A percentile compares a stretch with the other conserved stretches of the same genome.
These are phyloP conservation scores for Prosopocoilus inquinatus DNA, from an alignment of 2,888 invertebrate genomes.

Conservation along the genomic window DNA sequence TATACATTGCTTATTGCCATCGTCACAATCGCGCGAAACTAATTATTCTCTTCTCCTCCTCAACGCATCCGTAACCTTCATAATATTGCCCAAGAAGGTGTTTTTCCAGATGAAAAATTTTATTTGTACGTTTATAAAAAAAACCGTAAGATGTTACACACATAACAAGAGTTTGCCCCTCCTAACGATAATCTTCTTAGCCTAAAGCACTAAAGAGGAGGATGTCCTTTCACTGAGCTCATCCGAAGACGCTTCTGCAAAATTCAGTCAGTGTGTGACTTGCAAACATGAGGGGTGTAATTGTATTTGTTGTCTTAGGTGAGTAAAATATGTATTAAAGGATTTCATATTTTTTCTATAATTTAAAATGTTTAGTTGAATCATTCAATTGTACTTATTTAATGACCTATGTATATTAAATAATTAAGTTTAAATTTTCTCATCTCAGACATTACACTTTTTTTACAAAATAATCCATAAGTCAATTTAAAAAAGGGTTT, in stretches of 20 bases:
- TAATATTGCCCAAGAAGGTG: background rate
- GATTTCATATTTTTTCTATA: too few relatives aligned
- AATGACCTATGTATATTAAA: too few relatives aligned
- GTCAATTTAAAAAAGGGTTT: too few relatives aligned
- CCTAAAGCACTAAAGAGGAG: conserved; percentile 30
- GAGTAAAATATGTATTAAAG: conserved; percentile 33
- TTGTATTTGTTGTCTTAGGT: conserved; percentile 47
- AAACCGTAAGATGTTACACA: background rate
- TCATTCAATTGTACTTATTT: too few relatives aligned
- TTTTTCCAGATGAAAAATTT: background rate
- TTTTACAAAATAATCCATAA: too few relatives aligned
- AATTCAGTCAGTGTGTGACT: conserved; percentile 43
- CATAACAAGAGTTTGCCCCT: conserved; percentile 11
- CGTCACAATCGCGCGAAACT: too few relatives aligned
- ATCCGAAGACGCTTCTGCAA: conserved; percentile 39
- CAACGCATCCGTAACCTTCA: conserved; percentile 2
- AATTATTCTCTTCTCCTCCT: background rate
- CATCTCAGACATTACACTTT: too few relatives aligned
- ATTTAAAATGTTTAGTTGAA: too few relatives aligned
- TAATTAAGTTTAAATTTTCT: too few relatives aligned
- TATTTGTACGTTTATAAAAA: too few relatives aligned
- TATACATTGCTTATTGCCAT: too few relatives aligned
- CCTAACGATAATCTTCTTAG: conserved; percentile 16
- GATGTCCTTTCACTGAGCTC: conserved; percentile 42
- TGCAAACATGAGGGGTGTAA: conserved; percentile 47